phyloP scores from a whole-genome alignment of 2,888 invertebrate species.

The Pegoplata infirma region DNA sequence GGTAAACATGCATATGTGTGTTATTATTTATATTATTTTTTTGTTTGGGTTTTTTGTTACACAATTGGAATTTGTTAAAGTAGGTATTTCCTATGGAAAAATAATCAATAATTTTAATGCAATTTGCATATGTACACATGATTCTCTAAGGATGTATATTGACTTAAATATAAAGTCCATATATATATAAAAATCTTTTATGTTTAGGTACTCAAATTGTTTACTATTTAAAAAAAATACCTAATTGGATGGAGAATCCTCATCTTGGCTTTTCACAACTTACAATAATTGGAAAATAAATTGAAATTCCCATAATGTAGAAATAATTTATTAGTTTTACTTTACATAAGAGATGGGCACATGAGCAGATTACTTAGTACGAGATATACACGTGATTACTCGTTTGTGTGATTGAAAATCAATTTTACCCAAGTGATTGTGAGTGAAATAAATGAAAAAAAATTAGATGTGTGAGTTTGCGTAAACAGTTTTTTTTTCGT shows the following conservation, averaged over 20 bases:
- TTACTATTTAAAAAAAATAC: neutral
- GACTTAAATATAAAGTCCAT: neutral
- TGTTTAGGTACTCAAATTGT: neutral
- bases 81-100: constrained; percentile 14
- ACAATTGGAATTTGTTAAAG: constrained; percentile 15
- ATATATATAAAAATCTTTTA: neutral
- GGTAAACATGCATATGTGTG: neutral
- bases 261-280: neutral
- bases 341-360: too few species aligned
- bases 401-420: too few species aligned
- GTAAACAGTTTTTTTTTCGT: too few species aligned
- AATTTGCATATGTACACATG: neutral
- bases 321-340: too few species aligned
- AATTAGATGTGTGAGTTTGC: too few species aligned
- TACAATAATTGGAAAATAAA: neutral
- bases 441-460: too few species aligned
- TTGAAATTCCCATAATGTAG: neutral
- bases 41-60: neutral
- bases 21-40: neutral
- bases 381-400: too few species aligned
- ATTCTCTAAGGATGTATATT: neutral
- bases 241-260: neutral
- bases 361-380: too few species aligned
- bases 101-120: constrained; percentile 14
- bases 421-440: too few species aligned